Evolutionary conservation across 1,140 invertebrate genomes (phyloP), one percentile per base, ranked within the genome.

Genomic region (Aphelinus atriplicis): DNA sequence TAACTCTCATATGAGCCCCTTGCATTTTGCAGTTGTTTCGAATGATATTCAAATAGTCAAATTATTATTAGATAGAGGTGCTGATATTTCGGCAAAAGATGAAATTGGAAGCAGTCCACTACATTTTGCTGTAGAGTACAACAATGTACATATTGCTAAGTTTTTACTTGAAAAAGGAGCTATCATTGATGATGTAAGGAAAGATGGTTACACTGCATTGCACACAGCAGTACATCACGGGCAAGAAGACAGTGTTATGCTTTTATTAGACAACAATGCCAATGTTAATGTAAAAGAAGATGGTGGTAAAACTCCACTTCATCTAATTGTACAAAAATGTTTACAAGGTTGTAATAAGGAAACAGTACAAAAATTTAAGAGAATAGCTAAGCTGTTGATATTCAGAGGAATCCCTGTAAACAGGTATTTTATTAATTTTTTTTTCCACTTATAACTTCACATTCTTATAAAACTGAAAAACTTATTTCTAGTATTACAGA

Each of bases 11-110:
- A 67, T 90, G 1, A 87, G 85, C 9, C 78, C 85, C 2, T 80
- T 90, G 63, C 90, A 91, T 80, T 88, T 87, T 76, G 89, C 90
- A 3, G 88, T 89, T 1, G 89, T 90, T 80, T 87, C 88, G 0
- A 79, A 86, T 77, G 79, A 79, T 70, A 63, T 85, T 64, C 84
- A 85, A 6, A 84, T 83, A 70, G 78, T 90, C 10, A 79, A 81
- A 62, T 83, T 84, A 75, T 80, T 87, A 42, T 69, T 90, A n/a
- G 81, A 85, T 26, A 78, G 80, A 3, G 85, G 85, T 2, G 84
- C 86, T 0, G 82, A 89, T 76, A 73, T 89, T n/a, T 73, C 79
- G 7, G 82, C 79, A 0, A 80, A 75, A 43, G 89, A 90, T 77
- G 84, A 78, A 69, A 86, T 87, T 74, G 88, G 88, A 0, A 73